phyloP scores from a whole-genome alignment of 2,888 invertebrate genomes.

The Aphodius sticticus region DNA sequence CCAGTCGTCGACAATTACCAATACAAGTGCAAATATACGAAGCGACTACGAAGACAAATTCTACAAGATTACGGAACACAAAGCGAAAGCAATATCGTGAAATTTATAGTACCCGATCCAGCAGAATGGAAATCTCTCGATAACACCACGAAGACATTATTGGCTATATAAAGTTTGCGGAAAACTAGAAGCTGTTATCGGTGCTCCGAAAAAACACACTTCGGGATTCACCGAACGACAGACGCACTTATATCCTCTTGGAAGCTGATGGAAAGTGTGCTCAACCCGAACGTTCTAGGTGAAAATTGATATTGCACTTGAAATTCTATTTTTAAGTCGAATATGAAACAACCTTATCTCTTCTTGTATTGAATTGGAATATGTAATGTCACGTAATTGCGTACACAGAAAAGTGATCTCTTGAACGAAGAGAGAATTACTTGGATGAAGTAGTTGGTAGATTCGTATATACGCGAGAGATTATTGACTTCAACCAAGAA shows the following conservation, averaged over 20 bases:
- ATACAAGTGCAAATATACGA: not conserved
- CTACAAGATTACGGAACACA: not conserved
- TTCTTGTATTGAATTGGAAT: too few species aligned
- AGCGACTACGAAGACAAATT: not conserved
- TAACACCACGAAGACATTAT: not conserved
- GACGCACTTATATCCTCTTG: not conserved
- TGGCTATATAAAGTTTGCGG: not conserved
- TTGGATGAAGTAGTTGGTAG: too few species aligned
- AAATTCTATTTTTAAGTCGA: not conserved
- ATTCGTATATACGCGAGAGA: too few species aligned
- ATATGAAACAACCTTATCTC: too few species aligned
- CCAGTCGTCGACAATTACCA: not conserved
- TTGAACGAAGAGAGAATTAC: too few species aligned
- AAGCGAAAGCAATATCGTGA: not conserved
- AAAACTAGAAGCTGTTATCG: not conserved
- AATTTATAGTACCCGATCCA: not conserved
- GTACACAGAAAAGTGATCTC: too few species aligned
- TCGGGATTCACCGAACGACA: not conserved
- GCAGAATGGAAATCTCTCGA: not conserved
- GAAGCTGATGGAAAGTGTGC: not conserved
- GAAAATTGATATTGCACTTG: not conserved
- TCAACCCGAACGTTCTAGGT: not conserved
- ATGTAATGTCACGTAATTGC: too few species aligned
- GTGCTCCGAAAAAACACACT: not conserved
- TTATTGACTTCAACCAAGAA: too few species aligned